phyloP scores from a whole-genome alignment of 2,888 invertebrate species.

The Trichogramma dendrolimi region DNA sequence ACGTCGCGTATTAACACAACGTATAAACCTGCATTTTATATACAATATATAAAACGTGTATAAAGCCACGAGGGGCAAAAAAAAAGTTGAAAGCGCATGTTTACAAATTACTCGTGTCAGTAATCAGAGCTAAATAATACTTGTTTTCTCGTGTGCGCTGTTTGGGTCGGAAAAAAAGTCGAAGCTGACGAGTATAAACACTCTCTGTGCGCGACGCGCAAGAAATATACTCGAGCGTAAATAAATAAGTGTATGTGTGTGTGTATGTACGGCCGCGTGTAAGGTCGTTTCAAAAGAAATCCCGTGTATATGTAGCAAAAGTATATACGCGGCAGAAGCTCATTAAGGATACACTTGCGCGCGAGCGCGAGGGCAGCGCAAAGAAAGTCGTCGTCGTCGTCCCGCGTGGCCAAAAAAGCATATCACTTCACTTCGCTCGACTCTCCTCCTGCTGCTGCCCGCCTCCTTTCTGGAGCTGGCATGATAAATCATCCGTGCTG shows the following conservation, averaged over 20 bases:
- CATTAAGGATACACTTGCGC: not conserved
- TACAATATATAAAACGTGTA: no score
- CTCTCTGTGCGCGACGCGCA: conserved; percentile 5
- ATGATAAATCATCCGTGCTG: conserved; percentile 25
- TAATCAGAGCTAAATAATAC: conserved; percentile 11
- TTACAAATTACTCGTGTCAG: conserved; percentile 21
- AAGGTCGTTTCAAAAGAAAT: no score
- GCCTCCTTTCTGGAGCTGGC: conserved; percentile 12
- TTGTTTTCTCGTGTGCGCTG: no score
- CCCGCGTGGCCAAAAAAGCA: conserved; percentile 24
- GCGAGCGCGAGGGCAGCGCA: conserved; percentile 1
- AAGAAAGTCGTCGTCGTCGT: conserved; percentile 21
- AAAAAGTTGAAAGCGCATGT: conserved; percentile 1
- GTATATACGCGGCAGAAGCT: not conserved
- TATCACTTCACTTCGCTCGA: conserved; percentile 6
- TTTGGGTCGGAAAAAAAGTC: not conserved
- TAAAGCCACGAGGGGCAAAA: not conserved
- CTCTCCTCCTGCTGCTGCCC: not conserved
- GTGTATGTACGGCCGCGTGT: no score
- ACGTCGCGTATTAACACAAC: no score
- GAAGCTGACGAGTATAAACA: conserved; percentile 14
- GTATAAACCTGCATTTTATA: no score
- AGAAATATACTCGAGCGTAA: conserved; percentile 12
- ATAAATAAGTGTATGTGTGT: no score
- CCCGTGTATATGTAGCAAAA: no score